Conservation (phyloP, 1,140 invertebrate genomes). For the Proales similis region DNA sequence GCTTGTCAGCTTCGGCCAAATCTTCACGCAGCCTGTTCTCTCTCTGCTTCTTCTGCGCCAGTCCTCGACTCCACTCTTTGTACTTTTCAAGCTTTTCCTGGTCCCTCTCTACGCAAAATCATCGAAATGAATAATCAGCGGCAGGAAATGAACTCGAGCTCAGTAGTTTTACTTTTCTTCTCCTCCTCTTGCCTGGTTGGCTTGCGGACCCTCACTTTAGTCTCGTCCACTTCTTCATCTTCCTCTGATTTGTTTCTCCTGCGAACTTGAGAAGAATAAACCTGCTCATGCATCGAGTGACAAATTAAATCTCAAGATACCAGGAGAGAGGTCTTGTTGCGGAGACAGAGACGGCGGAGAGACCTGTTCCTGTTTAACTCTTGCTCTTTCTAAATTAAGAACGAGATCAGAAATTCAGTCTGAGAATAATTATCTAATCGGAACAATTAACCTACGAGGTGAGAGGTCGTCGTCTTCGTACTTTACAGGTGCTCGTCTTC, state of each 20-base stretch:
- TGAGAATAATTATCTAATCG: neutral
- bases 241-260: neutral
- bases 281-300: no score
- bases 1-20: slow-evolving; percentile 77
- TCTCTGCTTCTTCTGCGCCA: slow-evolving; percentile 64
- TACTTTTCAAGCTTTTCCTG: slow-evolving; percentile 32
- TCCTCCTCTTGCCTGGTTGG: slow-evolving; percentile 13
- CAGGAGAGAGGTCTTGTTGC: neutral
- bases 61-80: slow-evolving; percentile 12
- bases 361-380: neutral
- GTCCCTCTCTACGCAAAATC: neutral
- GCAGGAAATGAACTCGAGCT: neutral
- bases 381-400: neutral
- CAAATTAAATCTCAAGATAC: neutral
- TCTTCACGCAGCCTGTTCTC: slow-evolving; percentile 61
- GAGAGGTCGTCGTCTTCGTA: no score
- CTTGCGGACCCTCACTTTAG: slow-evolving; percentile 33
- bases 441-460: no score
- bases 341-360: neutral
- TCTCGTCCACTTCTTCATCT: slow-evolving; percentile 6
- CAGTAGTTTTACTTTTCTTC: slow-evolving; percentile 1
- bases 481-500: neutral
- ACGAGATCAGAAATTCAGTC: neutral
- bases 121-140: neutral
- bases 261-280: slow-evolving; percentile 1